Evolutionary conservation across 2,888 invertebrate species (phyloP).

Genomic region (Oscheius sp.): DNA sequence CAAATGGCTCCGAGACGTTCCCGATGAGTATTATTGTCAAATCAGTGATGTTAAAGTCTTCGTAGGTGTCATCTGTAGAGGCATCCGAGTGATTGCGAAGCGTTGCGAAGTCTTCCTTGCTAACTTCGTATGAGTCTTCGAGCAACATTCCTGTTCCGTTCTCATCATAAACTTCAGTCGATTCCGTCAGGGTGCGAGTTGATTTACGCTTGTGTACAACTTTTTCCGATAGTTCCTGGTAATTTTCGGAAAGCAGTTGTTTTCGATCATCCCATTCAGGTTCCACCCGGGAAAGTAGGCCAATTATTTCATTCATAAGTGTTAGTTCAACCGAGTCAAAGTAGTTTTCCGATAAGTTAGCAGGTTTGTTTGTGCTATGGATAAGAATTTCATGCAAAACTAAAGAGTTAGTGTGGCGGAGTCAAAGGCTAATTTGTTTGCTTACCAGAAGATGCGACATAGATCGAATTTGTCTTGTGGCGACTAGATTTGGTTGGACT

Average conservation of each 20-base stretch:
- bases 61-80: too few species aligned
- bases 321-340: background rate
- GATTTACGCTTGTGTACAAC: background rate
- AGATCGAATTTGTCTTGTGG: constrained; percentile 52
- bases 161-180: too few species aligned
- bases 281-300: constrained; percentile 7
- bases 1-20: too few species aligned
- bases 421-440: background rate
- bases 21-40: too few species aligned
- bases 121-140: too few species aligned
- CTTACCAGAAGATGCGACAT: constrained; percentile 45
- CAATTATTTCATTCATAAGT: background rate
- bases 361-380: background rate
- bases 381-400: constrained; percentile 12
- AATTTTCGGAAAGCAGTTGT: too few species aligned
- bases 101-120: too few species aligned
- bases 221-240: background rate
- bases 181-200: too few species aligned
- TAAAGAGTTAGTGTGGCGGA: background rate
- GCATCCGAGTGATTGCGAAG: too few species aligned
- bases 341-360: background rate
- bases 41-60: too few species aligned
- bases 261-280: background rate
- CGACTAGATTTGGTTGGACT: constrained; percentile 41
- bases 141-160: too few species aligned